Base-by-base conservation (phyloP, 2,113 vertebrate species). In the Isichthys henryi region DNA sequence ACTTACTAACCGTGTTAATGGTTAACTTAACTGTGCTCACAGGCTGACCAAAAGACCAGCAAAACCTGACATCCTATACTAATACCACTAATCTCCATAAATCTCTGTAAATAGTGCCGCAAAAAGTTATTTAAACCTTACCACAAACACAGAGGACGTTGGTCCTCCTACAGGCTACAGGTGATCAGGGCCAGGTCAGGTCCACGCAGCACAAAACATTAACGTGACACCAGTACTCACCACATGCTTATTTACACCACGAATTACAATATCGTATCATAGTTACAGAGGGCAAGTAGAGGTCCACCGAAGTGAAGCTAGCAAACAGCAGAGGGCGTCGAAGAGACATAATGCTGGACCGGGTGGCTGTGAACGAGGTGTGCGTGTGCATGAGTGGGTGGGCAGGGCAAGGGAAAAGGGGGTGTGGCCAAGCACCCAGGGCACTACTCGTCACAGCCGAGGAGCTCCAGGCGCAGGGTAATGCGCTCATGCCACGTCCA, bases 401-500 rank as follows among this genome's bases (percentile, higher is more conserved):
- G 86, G 39, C 83, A 17, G n/a, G 27, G 87, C 74, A 31, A 21
- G 56, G 77, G 3, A 11, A 15, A 45, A n/a, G n/a, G 35, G 46
- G 15, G 88, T 7, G 17, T 3, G 80, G 46, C 88, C 84, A 86
- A 50, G 27, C 27, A 80, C 43, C n/a, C 23, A 39, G 2, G 6
- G 53, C 0, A 88, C 94, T 96, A 97, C 91, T 97, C 94, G 0
- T 97, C 96, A 0, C 98, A 99, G 92, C 98, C 98, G 92, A 99
- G 96, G 56, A 99, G 96, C 94, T 99, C 98, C 94, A 98, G 93
- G 0, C 98, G 96, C 91, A 99, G 94, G 49, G 98, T 99, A 96
- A 99, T 99, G 74, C 96, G 96, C 90, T 97, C 97, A 87, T 99
- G 97, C 98, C 98, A 99, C 88, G 97, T 95, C 95, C 97, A 97